phyloP scores from a whole-genome alignment of 2,888 invertebrate genomes.

The Stenichneumon culpator region DNA sequence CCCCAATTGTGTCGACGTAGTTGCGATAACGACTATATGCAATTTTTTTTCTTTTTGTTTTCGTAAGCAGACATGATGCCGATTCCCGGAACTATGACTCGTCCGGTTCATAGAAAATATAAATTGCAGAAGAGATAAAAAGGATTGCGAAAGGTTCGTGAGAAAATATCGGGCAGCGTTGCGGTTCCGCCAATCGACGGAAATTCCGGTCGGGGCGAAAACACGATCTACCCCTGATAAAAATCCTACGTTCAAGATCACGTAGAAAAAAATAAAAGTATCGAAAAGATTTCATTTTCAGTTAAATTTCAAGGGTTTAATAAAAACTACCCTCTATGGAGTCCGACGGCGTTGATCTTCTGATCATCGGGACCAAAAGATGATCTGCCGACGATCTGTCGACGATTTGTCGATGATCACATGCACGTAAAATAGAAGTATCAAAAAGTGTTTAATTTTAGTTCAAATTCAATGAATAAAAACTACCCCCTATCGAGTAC shows the following conservation, averaged over 20 bases:
- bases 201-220: neutral
- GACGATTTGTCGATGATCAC: too few relatives aligned
- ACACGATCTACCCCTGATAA: neutral
- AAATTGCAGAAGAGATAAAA: conserved; percentile 29
- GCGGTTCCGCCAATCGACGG: neutral
- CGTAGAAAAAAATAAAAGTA: too few relatives aligned
- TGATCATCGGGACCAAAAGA: too few relatives aligned
- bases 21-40: neutral
- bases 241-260: neutral
- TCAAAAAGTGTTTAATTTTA: too few relatives aligned
- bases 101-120: neutral
- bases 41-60: neutral
- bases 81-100: conserved; percentile 37
- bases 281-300: too few relatives aligned
- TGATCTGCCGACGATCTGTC: too few relatives aligned
- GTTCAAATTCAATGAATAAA: too few relatives aligned
- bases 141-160: conserved; percentile 40
- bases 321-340: too few relatives aligned
- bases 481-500: too few relatives aligned
- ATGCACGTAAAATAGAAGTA: too few relatives aligned
- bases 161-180: neutral
- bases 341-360: too few relatives aligned
- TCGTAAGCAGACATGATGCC: neutral
- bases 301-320: too few relatives aligned
- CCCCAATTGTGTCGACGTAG: neutral